phyloP scores from a whole-genome alignment of 2,888 invertebrate species.

The Andrena bucephala region DNA sequence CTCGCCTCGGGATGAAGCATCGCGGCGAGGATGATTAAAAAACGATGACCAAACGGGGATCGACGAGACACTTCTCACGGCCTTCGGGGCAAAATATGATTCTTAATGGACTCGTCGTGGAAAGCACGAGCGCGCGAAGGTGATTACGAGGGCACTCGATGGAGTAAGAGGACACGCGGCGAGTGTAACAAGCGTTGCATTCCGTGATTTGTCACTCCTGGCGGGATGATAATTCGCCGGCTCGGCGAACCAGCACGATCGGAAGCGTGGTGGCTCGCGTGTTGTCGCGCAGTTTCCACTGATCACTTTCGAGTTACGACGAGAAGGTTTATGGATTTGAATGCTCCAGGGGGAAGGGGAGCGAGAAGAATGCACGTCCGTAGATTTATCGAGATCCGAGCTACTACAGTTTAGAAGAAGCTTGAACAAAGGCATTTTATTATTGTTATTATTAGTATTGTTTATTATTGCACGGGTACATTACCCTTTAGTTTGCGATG shows the following conservation, averaged over 20 bases:
- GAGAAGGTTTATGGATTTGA: too few species aligned
- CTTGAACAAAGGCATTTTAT: too few species aligned
- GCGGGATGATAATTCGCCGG: not conserved
- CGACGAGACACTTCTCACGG: slow-evolving; percentile 1
- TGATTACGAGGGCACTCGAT: slow-evolving; percentile 24
- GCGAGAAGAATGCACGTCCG: too few species aligned
- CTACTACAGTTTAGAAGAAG: too few species aligned
- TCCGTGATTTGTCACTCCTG: slow-evolving; percentile 15
- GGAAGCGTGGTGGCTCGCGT: not conserved
- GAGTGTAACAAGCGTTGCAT: not conserved
- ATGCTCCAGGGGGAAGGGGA: too few species aligned
- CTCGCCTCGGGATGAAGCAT: slow-evolving; percentile 39
- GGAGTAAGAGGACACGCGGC: slow-evolving; percentile 23
- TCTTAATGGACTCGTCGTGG: slow-evolving; percentile 45
- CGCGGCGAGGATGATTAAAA: slow-evolving; percentile 51
- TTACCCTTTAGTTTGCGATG: too few species aligned
- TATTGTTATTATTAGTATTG: too few species aligned
- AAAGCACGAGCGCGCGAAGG: slow-evolving; percentile 7
- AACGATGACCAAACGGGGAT: slow-evolving; percentile 44
- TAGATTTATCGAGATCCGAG: too few species aligned
- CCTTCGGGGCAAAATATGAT: not conserved
- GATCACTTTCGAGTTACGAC: too few species aligned
- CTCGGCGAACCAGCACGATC: not conserved
- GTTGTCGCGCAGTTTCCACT: too few species aligned
- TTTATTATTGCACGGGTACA: too few species aligned